These are phyloP conservation scores for Eristalinus aeneus DNA, from an alignment of 2,888 invertebrate species.

Conservation along the genomic window DNA sequence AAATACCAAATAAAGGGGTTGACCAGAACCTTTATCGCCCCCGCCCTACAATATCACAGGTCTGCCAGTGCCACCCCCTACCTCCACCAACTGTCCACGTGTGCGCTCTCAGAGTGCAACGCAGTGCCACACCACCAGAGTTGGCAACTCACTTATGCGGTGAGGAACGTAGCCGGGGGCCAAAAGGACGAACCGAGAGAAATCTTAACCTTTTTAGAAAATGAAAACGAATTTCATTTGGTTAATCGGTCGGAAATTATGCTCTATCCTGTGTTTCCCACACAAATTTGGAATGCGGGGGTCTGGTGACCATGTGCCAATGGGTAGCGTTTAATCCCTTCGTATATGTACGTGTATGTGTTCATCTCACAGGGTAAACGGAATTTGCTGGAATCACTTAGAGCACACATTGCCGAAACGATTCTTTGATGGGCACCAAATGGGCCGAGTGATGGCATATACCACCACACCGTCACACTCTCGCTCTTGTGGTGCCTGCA, in stretches of 20 bases:
- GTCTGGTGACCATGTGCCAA: constrained; percentile 49
- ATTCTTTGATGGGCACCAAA: constrained; percentile 45
- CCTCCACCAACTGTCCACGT: background rate
- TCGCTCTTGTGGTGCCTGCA: constrained; percentile 7
- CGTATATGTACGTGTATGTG: constrained; percentile 26
- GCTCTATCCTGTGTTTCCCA: constrained; percentile 36
- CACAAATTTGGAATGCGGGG: background rate
- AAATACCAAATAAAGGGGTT: constrained; percentile 46
- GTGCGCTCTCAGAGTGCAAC: background rate
- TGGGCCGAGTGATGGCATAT: constrained; percentile 25
- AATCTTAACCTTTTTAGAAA: constrained; percentile 69
- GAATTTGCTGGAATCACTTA: constrained; percentile 48
- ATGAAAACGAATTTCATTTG: constrained; percentile 71
- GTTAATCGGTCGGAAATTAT: constrained; percentile 72
- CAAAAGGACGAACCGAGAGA: constrained; percentile 4
- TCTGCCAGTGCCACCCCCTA: background rate
- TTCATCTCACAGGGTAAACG: constrained; percentile 19
- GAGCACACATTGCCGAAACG: constrained; percentile 38
- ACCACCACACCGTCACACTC: background rate
- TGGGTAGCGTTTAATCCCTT: constrained; percentile 58
- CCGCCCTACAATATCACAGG: constrained; percentile 27
- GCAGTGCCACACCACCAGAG: background rate
- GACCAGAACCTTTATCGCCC: constrained; percentile 54
- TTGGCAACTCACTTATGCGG: background rate
- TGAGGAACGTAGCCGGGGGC: background rate